Percentiles rank a stretch among this genome's conserved stretches.
Evolutionary conservation across 2,888 invertebrate species (phyloP).

Genomic region (Drosophila gaucha): DNA sequence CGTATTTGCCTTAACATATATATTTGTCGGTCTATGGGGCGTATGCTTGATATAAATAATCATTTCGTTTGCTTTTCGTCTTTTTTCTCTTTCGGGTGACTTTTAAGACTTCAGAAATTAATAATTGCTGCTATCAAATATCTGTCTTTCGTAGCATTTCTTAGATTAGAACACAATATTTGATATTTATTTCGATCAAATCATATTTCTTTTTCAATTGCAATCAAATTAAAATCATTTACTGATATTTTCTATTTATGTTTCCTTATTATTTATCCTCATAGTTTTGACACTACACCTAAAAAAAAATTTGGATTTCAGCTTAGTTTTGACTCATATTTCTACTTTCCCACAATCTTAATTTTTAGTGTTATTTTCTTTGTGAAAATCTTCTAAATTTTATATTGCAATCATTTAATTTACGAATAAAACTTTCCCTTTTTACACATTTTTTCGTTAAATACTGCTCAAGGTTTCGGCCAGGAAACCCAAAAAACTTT

Average conservation of each 20-base stretch:
- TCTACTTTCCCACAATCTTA: too few relatives aligned
- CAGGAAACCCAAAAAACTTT: conserved; percentile 5
- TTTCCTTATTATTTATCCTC: too few relatives aligned
- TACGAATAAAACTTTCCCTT: background rate
- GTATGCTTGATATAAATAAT: conserved; percentile 6
- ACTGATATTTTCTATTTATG: too few relatives aligned
- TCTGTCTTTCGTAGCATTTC: background rate
- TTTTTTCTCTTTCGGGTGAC: background rate
- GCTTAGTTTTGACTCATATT: too few relatives aligned
- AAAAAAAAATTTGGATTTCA: too few relatives aligned
- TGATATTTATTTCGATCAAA: background rate
- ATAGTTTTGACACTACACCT: too few relatives aligned
- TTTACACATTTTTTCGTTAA: background rate
- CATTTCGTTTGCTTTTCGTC: background rate
- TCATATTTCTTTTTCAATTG: too few relatives aligned
- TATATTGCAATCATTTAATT: conserved; percentile 15
- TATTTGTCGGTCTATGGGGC: background rate
- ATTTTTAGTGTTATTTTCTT: too few relatives aligned
- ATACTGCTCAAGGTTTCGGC: background rate
- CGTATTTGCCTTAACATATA: background rate
- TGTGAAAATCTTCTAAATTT: too few relatives aligned
- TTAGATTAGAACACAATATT: too few relatives aligned
- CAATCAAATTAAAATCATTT: too few relatives aligned
- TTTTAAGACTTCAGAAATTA: background rate
- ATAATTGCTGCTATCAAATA: background rate